phyloP scores from a whole-genome alignment of 2,797 vertebrate genomes.

The Discoglossus pictus region DNA sequence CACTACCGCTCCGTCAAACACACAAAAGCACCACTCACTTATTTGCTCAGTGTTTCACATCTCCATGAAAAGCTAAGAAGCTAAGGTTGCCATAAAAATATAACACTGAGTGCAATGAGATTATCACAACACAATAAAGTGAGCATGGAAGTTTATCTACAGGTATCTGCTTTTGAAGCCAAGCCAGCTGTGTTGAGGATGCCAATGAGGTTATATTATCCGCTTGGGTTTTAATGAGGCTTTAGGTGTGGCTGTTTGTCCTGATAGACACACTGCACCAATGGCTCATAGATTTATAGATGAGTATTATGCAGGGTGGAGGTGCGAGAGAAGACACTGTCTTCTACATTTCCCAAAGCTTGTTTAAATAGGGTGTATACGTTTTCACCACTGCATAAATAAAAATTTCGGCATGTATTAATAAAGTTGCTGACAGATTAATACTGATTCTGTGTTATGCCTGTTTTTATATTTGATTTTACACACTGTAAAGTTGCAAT shows the following conservation, averaged over 20 bases:
- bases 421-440: background rate
- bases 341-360: conserved; percentile 20
- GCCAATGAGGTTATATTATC: conserved; percentile 21
- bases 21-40: background rate
- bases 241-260: conserved; percentile 44
- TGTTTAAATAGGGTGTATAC: conserved; percentile 26
- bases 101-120: no score
- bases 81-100: no score
- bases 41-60: background rate
- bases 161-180: background rate
- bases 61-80: background rate
- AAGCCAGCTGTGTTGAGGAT: conserved; percentile 23
- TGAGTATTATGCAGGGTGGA: conserved; percentile 39
- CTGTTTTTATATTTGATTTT: conserved; percentile 25
- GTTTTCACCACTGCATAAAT: conserved; percentile 17
- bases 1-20: conserved; percentile 51
- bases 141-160: background rate
- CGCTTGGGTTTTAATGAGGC: conserved; percentile 38
- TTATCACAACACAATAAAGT: no score
- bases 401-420: conserved; percentile 7
- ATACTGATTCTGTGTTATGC: conserved; percentile 8
- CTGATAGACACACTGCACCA: background rate
- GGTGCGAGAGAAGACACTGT: conserved; percentile 11
- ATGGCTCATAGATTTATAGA: conserved; percentile 40
- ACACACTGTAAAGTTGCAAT: background rate